Percentiles rank a stretch among this genome's conserved stretches.
phyloP scores from a whole-genome alignment of 2,113 vertebrate species.

The Mastomys natalensis region DNA sequence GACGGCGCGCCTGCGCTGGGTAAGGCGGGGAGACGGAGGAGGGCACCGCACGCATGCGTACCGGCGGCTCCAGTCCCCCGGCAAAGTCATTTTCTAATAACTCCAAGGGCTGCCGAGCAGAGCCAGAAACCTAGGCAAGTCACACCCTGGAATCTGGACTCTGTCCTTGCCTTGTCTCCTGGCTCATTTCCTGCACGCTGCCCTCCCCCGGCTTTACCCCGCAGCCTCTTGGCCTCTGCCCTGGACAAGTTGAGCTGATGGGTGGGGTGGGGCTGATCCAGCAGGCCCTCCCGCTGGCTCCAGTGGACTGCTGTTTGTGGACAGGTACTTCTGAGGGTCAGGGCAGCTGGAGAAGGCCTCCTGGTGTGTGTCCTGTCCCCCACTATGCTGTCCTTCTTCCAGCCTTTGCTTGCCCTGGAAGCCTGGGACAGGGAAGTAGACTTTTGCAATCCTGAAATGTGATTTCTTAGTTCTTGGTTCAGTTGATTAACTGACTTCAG shows the following conservation, averaged over 20 bases:
- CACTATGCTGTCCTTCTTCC: neutral
- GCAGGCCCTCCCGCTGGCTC: neutral
- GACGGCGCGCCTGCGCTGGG: too few species aligned
- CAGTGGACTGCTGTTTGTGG: neutral
- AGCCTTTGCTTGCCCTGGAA: neutral
- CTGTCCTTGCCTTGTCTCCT: neutral
- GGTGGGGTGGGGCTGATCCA: neutral
- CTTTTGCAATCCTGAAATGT: neutral
- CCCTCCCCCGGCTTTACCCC: neutral
- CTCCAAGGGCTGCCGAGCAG: neutral
- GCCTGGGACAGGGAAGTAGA: neutral
- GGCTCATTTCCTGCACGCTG: neutral
- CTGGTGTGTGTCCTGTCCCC: neutral
- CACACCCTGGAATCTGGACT: slow-evolving; percentile 42
- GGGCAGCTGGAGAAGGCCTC: too few species aligned
- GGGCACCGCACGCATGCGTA: too few species aligned
- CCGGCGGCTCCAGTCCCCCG: too few species aligned
- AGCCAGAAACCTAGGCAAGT: neutral
- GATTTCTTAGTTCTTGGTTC: neutral
- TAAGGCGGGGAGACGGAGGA: too few species aligned
- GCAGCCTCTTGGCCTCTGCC: neutral
- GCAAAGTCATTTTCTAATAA: neutral
- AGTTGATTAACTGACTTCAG: neutral
- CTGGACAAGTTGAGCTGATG: neutral
- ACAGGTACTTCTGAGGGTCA: neutral